Base-by-base conservation (phyloP, 2,113 vertebrate species). In the Gopherus flavomarginatus region DNA sequence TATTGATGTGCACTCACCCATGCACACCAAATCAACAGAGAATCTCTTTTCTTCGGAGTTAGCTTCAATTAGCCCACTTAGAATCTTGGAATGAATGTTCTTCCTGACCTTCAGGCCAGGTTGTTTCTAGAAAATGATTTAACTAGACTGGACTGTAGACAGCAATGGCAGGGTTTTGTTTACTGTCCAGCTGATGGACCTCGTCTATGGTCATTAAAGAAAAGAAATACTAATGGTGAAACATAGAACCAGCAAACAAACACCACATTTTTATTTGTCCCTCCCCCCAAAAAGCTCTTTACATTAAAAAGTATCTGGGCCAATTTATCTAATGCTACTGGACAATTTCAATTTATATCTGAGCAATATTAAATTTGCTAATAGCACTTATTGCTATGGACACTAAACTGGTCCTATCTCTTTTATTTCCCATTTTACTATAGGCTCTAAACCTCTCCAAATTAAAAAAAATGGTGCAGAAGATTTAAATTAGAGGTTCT, bases 31-130 rank as follows among this genome's bases (percentile, higher is more conserved):
- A 97, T 97, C 96, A 98, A 98, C 97, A 98, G 97, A 98, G 96
- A 94, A 96, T 95, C 96, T 98, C 97, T 97, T 90, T 98, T 98
- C 97, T 97, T 98, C 85, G 19, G 81, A 94, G 81, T 98, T 97
- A 94, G 91, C 86, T 98, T 98, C 97, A 98, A 97, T 98, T 97
- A 98, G 97, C 88, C 89, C 95, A 96, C 95, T 98, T 98, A 97
- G 97, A 97, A 96, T 89, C 88, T 59, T 97, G 97, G 98, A 98
- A 98, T 96, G 97, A 97, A 96, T 97, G 95, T 96, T 95, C 97
- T 96, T 96, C 52, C 83, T 98, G 97, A 98, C 97, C 97, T 98
- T 98, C 98, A 97, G 95, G 92, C 54, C 93, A 96, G 72, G 94
- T 96, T 97, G 95, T 95, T 97, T 97, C 95, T 94, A 94, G 93